Percentiles rank a stretch among this genome's conserved stretches.
phyloP scores from a whole-genome alignment of 2,797 vertebrate species.

The Fistularia tabacaria region DNA sequence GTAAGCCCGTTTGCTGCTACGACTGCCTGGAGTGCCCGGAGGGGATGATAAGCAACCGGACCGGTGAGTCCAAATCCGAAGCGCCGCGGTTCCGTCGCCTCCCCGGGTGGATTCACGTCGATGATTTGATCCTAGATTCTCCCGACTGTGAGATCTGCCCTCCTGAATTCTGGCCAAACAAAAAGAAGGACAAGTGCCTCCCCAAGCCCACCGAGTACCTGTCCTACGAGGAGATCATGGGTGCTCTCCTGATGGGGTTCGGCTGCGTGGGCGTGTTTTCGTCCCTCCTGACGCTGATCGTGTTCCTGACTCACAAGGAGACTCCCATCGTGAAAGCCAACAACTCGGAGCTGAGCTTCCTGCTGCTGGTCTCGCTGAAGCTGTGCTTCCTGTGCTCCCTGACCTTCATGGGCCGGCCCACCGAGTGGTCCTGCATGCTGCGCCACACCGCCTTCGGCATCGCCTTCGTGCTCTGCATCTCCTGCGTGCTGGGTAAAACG shows the following conservation, averaged over 20 bases:
- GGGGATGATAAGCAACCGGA: constrained; percentile 66
- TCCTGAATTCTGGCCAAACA: constrained; percentile 63
- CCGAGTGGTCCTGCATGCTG: constrained; percentile 70
- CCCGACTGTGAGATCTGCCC: constrained; percentile 55
- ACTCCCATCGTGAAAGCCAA: constrained; percentile 62
- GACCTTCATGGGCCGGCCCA: constrained; percentile 60
- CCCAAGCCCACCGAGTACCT: constrained; percentile 67
- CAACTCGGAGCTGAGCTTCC: constrained; percentile 66
- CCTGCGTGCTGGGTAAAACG: constrained; percentile 68
- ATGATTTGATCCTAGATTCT: constrained; percentile 52
- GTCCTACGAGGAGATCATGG: constrained; percentile 66
- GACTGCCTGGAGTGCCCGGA: constrained; percentile 66
- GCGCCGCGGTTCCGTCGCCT: not conserved
- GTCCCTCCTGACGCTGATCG: constrained; percentile 41
- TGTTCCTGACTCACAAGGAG: constrained; percentile 56
- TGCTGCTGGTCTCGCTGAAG: constrained; percentile 63
- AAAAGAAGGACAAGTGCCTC: constrained; percentile 54
- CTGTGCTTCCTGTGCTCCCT: constrained; percentile 66
- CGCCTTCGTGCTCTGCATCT: constrained; percentile 67
- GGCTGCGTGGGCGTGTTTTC: constrained; percentile 58
- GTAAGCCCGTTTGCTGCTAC: constrained; percentile 66
- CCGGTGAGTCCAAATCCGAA: constrained; percentile 40
- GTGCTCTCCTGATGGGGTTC: constrained; percentile 55
- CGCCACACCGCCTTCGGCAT: constrained; percentile 64
- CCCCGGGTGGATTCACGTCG: not conserved